Evolutionary conservation across 2,113 vertebrate genomes (phyloP).

Genomic region (Platichthys flesus): DNA sequence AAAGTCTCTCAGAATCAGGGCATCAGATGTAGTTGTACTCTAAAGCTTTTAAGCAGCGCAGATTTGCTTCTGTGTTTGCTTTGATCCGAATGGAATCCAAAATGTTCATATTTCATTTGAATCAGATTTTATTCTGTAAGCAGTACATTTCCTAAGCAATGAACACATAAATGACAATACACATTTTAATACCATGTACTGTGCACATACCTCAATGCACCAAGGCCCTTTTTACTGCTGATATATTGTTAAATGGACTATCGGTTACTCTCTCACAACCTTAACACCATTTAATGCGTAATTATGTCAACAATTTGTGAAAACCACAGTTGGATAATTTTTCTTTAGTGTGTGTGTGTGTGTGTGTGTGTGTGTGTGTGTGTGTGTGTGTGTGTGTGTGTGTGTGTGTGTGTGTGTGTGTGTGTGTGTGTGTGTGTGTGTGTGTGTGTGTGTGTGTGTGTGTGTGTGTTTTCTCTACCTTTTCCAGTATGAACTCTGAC

Average conservation of each 20-base stretch:
- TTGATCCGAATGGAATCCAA: background rate
- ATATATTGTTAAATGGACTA: background rate
- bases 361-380: no score
- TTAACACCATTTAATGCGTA: no score
- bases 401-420: no score
- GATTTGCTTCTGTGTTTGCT: background rate
- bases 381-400: background rate
- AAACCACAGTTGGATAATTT: background rate
- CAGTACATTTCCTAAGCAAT: background rate
- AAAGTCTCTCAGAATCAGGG: slow-evolving; percentile 5
- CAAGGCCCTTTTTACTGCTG: background rate
- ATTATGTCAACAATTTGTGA: background rate
- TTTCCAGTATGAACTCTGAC: background rate
- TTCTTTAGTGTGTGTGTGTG: background rate
- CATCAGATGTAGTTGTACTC: background rate
- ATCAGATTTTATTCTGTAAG: background rate
- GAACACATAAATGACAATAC: background rate
- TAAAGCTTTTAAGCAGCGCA: background rate
- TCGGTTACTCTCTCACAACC: background rate
- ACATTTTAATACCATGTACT: background rate
- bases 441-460: no score
- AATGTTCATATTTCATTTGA: background rate
- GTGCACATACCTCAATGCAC: no score
- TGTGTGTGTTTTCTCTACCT: background rate
- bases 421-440: no score